Conservation (phyloP, 2,888 invertebrate genomes). For the Melanostoma mellinum region DNA sequence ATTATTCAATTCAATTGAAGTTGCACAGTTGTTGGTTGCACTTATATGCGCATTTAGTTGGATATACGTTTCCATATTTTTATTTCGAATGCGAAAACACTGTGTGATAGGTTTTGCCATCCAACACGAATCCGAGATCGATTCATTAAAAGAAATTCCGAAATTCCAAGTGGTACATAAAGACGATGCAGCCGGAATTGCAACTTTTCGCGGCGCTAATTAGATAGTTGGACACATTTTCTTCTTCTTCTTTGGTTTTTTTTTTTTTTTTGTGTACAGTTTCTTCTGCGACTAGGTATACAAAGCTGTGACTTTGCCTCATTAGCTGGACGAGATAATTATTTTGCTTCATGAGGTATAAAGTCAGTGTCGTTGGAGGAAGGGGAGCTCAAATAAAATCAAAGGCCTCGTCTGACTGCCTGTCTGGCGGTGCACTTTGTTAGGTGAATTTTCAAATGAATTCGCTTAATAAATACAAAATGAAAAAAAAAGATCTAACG, state of each 20-base stretch:
- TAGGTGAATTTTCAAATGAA: slow-evolving; percentile 21
- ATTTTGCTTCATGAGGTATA: slow-evolving; percentile 8
- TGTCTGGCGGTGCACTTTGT: slow-evolving; percentile 70
- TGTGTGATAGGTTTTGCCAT: neutral
- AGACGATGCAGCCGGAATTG: slow-evolving; percentile 47
- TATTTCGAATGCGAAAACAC: slow-evolving; percentile 13
- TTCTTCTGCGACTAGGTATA: neutral
- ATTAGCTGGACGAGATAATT: slow-evolving; percentile 69
- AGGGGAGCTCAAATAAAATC: slow-evolving; percentile 26
- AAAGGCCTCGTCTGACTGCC: slow-evolving; percentile 59
- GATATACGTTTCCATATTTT: slow-evolving; percentile 53
- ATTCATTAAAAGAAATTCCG: slow-evolving; percentile 50
- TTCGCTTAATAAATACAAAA: slow-evolving; percentile 9
- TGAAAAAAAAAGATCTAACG: slow-evolving; percentile 11
- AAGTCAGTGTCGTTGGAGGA: neutral
- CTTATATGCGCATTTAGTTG: slow-evolving; percentile 62
- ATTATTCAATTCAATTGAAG: slow-evolving; percentile 67
- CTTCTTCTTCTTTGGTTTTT: slow-evolving; percentile 23
- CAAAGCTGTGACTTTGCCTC: slow-evolving; percentile 55
- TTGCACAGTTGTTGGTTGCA: slow-evolving; percentile 55
- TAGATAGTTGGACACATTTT: slow-evolving; percentile 55
- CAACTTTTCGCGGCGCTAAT: slow-evolving; percentile 62
- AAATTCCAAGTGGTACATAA: slow-evolving; percentile 35
- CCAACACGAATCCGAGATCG: slow-evolving; percentile 26
- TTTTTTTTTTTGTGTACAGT: too few relatives aligned